Evolutionary conservation across 2,888 invertebrate species (phyloP).

Genomic region (Loripinus fragilis): DNA sequence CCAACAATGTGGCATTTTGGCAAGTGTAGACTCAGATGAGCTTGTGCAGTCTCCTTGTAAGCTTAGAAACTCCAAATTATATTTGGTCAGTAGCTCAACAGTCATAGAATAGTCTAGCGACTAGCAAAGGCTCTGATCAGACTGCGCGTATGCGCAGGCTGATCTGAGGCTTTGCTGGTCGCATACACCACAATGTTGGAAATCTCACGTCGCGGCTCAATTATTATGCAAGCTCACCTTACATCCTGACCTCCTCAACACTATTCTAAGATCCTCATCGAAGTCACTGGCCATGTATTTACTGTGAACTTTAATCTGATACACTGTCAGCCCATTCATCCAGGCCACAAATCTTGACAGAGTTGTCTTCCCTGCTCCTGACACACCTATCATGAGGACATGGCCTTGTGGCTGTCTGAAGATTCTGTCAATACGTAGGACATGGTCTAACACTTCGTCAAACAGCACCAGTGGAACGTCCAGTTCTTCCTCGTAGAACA

Average conservation of each 20-base stretch:
- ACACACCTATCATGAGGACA: slow-evolving; percentile 97
- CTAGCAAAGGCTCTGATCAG: too few relatives aligned
- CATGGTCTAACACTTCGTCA: slow-evolving; percentile 99
- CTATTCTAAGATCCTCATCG: slow-evolving; percentile 96
- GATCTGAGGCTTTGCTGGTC: too few relatives aligned
- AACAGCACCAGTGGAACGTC: slow-evolving; percentile 99
- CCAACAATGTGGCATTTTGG: too few relatives aligned
- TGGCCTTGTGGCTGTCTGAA: slow-evolving; percentile 99
- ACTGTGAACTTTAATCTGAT: slow-evolving; percentile 99
- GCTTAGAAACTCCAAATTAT: too few relatives aligned
- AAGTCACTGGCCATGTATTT: slow-evolving; percentile 99
- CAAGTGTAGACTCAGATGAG: too few relatives aligned
- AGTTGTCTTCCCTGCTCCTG: slow-evolving; percentile 99
- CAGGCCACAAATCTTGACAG: slow-evolving; percentile 99
- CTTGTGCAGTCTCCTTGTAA: too few relatives aligned
- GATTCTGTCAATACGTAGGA: slow-evolving; percentile 98
- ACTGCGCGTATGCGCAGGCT: too few relatives aligned
- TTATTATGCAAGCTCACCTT: too few relatives aligned
- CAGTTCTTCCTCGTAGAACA: slow-evolving; percentile 99
- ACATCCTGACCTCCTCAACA: slow-evolving; percentile 85
- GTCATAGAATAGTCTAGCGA: too few relatives aligned
- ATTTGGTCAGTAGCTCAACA: too few relatives aligned
- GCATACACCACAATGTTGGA: too few relatives aligned
- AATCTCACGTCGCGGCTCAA: too few relatives aligned
- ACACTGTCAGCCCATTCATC: slow-evolving; percentile 99